These are phyloP conservation scores for Medauroidea extradentata DNA, from an alignment of 1,140 invertebrate species.

Conservation along the genomic window DNA sequence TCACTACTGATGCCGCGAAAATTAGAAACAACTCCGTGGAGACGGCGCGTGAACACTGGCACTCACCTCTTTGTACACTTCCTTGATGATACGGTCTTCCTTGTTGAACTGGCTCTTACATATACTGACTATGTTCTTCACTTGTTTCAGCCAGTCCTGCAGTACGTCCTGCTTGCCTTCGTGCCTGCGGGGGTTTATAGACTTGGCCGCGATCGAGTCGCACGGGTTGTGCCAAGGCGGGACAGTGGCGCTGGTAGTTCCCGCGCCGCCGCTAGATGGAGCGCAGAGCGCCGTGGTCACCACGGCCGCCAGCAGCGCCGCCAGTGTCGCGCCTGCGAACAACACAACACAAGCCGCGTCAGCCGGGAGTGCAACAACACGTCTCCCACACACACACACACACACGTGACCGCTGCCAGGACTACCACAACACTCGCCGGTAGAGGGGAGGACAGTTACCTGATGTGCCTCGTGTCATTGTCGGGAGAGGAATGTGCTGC, in stretches of 20 bases:
- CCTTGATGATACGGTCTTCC: conserved; percentile 35
- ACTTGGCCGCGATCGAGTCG: conserved; percentile 31
- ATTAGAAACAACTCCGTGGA: too few relatives aligned
- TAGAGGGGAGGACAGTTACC: too few relatives aligned
- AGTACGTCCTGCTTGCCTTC: too few relatives aligned
- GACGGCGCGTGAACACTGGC: too few relatives aligned
- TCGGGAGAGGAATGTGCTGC: too few relatives aligned
- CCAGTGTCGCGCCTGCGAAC: conserved; percentile 30
- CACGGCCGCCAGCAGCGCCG: conserved; percentile 40
- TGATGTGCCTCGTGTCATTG: too few relatives aligned
- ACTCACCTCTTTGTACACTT: conserved; percentile 40
- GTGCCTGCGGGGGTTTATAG: conserved; percentile 36
- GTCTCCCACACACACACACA: too few relatives aligned
- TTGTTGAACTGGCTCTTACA: conserved; percentile 41
- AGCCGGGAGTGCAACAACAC: too few relatives aligned
- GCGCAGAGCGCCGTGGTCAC: conserved; percentile 28
- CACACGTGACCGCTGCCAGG: too few relatives aligned
- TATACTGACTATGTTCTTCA: conserved; percentile 40
- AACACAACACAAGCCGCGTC: too few relatives aligned
- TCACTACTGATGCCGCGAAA: too few relatives aligned
- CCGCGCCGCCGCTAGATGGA: conserved; percentile 20
- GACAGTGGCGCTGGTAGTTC: conserved; percentile 18
- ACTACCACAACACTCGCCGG: too few relatives aligned
- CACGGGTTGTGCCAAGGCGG: conserved; percentile 44
- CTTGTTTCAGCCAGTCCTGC: conserved; percentile 34